Percentiles rank a stretch among this genome's conserved stretches.
These are phyloP conservation scores for Actinemys pallida DNA, from an alignment of 2,113 vertebrate species.

Conservation along the genomic window DNA sequence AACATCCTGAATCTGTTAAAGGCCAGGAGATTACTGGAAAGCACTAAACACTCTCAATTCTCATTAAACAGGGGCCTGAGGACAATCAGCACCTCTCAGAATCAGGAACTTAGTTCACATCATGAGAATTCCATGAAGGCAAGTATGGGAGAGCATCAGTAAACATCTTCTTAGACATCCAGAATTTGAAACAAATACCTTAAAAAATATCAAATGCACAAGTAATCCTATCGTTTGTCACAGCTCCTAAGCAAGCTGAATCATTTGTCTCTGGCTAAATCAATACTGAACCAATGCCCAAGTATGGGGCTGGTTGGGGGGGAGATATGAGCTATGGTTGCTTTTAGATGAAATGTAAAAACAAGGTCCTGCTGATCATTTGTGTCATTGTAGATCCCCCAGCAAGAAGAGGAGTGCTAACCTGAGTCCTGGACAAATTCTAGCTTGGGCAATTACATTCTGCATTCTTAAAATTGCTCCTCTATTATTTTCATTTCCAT, in stretches of 20 bases:
- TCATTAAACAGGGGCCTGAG: background rate
- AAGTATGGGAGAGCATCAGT: background rate
- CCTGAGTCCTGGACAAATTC: conserved; percentile 8
- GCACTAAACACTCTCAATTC: background rate
- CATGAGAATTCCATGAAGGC: background rate
- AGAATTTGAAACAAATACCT: background rate
- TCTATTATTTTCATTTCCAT: background rate
- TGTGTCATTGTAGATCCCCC: background rate
- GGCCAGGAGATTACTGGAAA: background rate
- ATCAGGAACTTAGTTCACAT: background rate
- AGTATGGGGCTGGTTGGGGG: background rate
- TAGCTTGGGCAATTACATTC: background rate
- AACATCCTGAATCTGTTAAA: background rate
- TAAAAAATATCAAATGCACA: background rate
- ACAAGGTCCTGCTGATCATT: background rate
- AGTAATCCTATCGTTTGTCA: background rate
- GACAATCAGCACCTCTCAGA: background rate
- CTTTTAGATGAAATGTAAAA: background rate
- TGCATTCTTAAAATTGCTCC: background rate
- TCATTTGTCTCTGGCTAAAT: background rate
- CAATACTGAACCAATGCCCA: background rate
- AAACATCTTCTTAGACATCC: background rate
- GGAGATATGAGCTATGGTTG: background rate
- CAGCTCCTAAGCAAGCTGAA: background rate
- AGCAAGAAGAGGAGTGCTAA: background rate